Evolutionary conservation across 2,113 vertebrate species (phyloP), one percentile per base, ranked within the genome.

Genomic region (Channa maculata): DNA sequence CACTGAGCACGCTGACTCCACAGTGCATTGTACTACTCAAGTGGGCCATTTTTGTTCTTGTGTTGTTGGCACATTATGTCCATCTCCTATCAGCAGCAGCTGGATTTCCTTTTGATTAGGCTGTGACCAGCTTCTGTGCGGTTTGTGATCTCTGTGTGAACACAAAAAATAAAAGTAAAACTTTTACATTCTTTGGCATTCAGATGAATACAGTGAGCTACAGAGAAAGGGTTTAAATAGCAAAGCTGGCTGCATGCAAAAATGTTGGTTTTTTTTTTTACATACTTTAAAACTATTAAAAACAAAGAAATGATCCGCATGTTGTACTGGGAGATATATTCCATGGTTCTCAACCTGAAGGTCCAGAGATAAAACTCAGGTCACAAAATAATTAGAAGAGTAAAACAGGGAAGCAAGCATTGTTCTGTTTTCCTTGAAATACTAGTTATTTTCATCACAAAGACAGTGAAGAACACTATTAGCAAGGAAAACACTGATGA

Each of bases 61-160:
- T 61, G 59, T 34, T 5, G 15, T 38, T 1, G 6, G n/a, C 34
- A 4, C 54, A 6, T 34, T 37, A 34, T 14, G 11, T 69, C 15
- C 62, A 37, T 50, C 38, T 44, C 24, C 95, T 89, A 94, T 50
- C 92, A 94, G 89, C 98, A 99, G 79, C 97, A 99, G 24, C 93
- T 94, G 65, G 92, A 11, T 49, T 94, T 97, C 85, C 93, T 96
- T 86, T 89, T 94, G 0, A 77, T 71, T 0, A 87, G 91, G 75
- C 87, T 83, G 66, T 93, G 94, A 59, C 93, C 64, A 57, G 94
- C 93, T 1, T 81, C 92, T 68, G 94, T 91, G 14, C 92, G 88
- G 80, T 94, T 94, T 72, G 86, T 95, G 89, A 98, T 95, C 50
- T 94, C 97, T 98, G 86, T 5, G 58, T n/a, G 13, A 72, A 61